A percentile compares a stretch with the other conserved stretches of the same genome.
These are phyloP conservation scores for Elgaria multicarinata DNA, from an alignment of 2,113 vertebrate genomes.

Conservation along the genomic window DNA sequence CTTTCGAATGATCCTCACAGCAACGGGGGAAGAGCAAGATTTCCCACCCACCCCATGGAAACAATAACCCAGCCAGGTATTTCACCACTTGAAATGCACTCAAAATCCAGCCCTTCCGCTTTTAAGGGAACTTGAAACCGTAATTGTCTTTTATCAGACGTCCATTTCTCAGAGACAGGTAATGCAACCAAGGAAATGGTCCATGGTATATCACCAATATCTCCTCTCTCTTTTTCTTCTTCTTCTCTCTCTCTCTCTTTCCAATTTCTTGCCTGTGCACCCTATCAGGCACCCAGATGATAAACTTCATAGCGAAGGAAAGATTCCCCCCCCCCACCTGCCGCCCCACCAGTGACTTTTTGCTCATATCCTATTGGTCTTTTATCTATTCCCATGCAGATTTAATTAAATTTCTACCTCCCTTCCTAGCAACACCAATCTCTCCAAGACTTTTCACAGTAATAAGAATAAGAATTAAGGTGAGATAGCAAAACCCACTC, in stretches of 20 bases:
- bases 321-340: too few species aligned
- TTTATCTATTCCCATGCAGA: too few species aligned
- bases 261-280: neutral
- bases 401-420: neutral
- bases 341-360: neutral
- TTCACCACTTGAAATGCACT: neutral
- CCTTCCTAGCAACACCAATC: neutral
- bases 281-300: neutral
- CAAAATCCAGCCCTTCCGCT: neutral
- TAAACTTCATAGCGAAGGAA: neutral
- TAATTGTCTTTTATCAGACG: neutral
- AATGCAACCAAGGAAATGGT: neutral
- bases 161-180: neutral
- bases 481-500: too few species aligned
- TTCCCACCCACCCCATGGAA: neutral
- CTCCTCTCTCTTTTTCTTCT: neutral
- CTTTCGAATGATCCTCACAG: neutral
- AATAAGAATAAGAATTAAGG: neutral
- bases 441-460: neutral
- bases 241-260: neutral
- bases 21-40: neutral
- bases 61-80: neutral
- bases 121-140: constrained; percentile 6
- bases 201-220: neutral
- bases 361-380: too few species aligned